Base-by-base conservation (phyloP, 2,797 vertebrate genomes). In the Melanotaenia nigrans region DNA sequence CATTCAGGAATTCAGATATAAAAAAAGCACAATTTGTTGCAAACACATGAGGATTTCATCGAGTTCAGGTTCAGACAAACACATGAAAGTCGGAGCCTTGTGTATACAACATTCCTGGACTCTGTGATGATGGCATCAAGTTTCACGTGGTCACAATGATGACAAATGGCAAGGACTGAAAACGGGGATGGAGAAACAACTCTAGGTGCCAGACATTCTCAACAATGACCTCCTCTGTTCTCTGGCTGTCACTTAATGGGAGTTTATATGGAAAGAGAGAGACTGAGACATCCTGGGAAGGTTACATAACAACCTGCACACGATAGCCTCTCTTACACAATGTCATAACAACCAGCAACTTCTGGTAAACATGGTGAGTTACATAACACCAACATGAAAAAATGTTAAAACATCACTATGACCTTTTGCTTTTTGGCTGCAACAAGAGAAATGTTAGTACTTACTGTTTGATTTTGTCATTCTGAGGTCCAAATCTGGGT, bases 381-480 rank as follows among this genome's bases (percentile, higher is more conserved):
- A 70, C 74, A 61, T 83, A 94, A 93, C 60, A 74, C 65, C 71
- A 81, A 64, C 63, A 58, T 67, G 58, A 79, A 83, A 86, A 68
- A 36, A 25, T 12, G 66, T 72, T 75, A 66, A 59, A 60, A 57
- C 11, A 42, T 58, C 36, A 5, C 61, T 33, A 59, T 57, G 71
- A 79, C 71, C 79, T 78, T 30, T 73, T 72, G 73, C 45, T 33
- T 69, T 61, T 28, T 18, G 25, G 22, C 47, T n/a, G 62, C 38
- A 47, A 24, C 14, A 58, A 65, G 69, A 66, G 71, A 73, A 65
- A 79, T 32, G 71, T 74, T 67, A 12, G 42, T 86, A 97, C 98
- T 96, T 94, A 99, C 97, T 99, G 96, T 90, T 96, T 97, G 87
- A 99, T 95, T 94, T 98, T 99, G 89, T 99, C 97, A 94, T 96